These are phyloP conservation scores for Eidolon dupreanum DNA, from an alignment of 2,797 vertebrate species.

Conservation along the genomic window DNA sequence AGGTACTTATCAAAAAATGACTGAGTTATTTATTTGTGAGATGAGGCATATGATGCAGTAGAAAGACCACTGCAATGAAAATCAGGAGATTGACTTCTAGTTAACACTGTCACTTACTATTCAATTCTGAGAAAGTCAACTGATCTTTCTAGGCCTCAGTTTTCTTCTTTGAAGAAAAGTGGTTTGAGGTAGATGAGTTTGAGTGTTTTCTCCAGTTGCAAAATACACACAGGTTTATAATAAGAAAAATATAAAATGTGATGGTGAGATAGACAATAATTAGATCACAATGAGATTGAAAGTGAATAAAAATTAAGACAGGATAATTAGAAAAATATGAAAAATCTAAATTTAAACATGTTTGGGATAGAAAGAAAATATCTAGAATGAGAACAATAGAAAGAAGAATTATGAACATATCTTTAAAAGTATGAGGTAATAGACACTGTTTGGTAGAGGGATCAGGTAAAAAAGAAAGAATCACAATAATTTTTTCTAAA, in stretches of 20 bases:
- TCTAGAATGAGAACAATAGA: neutral
- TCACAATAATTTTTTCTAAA: neutral
- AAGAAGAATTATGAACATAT: neutral
- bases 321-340: neutral
- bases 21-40: neutral
- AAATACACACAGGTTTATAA: neutral
- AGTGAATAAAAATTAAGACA: neutral
- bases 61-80: neutral
- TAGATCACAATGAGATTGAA: neutral
- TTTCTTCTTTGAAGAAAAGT: neutral
- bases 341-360: neutral
- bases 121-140: neutral
- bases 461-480: neutral
- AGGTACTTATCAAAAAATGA: neutral
- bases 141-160: neutral
- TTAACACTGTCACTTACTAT: neutral
- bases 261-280: neutral
- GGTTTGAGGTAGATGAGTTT: neutral
- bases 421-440: neutral
- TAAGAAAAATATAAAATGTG: neutral
- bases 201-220: neutral
- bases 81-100: neutral
- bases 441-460: neutral
- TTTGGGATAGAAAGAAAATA: neutral
- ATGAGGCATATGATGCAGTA: neutral